Evolutionary conservation across 2,797 vertebrate species (phyloP).

Genomic region (Microtus agrestis): DNA sequence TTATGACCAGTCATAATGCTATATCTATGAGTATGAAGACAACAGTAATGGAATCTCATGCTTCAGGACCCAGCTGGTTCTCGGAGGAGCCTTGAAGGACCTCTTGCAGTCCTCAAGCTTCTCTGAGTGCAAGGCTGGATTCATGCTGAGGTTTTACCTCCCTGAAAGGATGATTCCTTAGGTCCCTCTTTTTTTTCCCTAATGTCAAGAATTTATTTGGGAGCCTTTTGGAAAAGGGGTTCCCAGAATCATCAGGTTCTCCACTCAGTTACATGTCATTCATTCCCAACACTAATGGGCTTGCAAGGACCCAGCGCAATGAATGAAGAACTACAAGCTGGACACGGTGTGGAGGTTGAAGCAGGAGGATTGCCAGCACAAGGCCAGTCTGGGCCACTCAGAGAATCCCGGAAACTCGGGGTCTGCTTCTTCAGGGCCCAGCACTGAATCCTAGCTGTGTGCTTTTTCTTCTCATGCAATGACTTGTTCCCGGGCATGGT

Average conservation of each 20-base stretch:
- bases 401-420: too few species aligned
- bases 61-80: not conserved
- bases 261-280: not conserved
- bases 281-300: not conserved
- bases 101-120: not conserved
- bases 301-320: not conserved
- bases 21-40: not conserved
- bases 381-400: not conserved
- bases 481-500: not conserved
- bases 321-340: not conserved
- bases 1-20: slow-evolving; percentile 34
- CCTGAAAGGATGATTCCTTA: not conserved
- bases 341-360: not conserved
- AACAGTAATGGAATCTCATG: slow-evolving; percentile 43
- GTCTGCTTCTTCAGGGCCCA: not conserved
- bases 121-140: slow-evolving; percentile 1
- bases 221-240: not conserved
- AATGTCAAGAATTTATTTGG: not conserved
- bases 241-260: not conserved
- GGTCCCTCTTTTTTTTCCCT: not conserved
- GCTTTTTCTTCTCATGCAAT: too few species aligned
- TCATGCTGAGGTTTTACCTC: slow-evolving; percentile 43
- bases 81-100: slow-evolving; percentile 9
- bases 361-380: too few species aligned
- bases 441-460: too few species aligned